Conservation (phyloP, 2,888 invertebrate genomes). For the Agrilus biguttatus region DNA sequence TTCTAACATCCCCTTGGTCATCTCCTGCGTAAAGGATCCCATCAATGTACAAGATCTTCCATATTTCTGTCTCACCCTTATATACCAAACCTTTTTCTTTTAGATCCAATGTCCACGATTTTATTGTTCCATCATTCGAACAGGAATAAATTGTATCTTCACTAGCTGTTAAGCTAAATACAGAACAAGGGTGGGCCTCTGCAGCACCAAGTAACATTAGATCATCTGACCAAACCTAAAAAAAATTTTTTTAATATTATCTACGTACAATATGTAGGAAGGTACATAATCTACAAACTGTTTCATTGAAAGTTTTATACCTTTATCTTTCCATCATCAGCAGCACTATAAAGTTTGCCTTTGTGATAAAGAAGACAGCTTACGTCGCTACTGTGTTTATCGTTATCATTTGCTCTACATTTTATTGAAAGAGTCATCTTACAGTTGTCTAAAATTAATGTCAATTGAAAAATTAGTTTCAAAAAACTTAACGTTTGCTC, state of each 20-base stretch:
- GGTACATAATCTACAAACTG: background rate
- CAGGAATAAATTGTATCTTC: constrained; percentile 42
- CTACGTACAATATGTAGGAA: too few species aligned
- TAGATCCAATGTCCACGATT: constrained; percentile 39
- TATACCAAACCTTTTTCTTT: constrained; percentile 22
- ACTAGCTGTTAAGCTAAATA: constrained; percentile 43
- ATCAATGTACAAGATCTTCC: constrained; percentile 26
- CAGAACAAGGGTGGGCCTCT: constrained; percentile 44
- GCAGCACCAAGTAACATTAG: constrained; percentile 30
- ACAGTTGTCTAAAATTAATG: too few species aligned
- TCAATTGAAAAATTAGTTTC: too few species aligned
- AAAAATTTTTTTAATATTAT: constrained; percentile 5
- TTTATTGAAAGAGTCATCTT: too few species aligned
- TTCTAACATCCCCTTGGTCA: constrained; percentile 44
- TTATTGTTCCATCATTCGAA: constrained; percentile 48
- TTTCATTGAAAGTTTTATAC: constrained; percentile 11
- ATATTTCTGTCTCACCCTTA: constrained; percentile 31
- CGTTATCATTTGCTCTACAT: constrained; percentile 13
- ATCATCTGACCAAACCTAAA: constrained; percentile 34
- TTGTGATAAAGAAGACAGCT: constrained; percentile 18
- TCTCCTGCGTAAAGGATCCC: constrained; percentile 43
- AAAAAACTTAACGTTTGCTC: too few species aligned
- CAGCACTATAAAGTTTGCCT: constrained; percentile 22
- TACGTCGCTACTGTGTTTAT: constrained; percentile 21
- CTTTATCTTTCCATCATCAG: constrained; percentile 28